Evolutionary conservation across 2,113 vertebrate species (phyloP), one percentile per base, ranked within the genome.

Genomic region (Hippolais icterina): DNA sequence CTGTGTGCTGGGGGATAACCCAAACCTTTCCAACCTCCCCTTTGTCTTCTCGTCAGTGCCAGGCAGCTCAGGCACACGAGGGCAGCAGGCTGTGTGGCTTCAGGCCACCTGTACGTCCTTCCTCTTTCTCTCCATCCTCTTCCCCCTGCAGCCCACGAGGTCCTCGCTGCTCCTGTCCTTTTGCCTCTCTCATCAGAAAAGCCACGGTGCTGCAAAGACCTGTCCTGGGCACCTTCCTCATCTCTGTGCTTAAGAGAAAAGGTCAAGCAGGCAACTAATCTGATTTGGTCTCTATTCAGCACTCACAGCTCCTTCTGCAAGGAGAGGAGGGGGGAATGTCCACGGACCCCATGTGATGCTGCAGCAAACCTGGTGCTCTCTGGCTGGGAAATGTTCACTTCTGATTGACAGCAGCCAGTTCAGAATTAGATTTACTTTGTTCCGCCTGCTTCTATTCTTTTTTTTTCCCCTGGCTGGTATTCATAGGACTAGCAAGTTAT

Each of bases 121-220:
- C 87, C 92, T 94, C 93, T 96, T 95, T 90, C 76, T 69, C 25
- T 46, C 64, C 61, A 56, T 71, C 77, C 79, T 64, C 37, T 50
- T 61, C 23, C 23, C 15, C 14, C 42, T 0, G 0, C 12, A 31
- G 42, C 71, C 78, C 47, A 24, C 0, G 0, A 85, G 66, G 35
- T 69, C 71, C 68, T n/a, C 0, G 0, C 23, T 83, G 59, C 63
- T 85, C 1, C 0, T 18, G 66, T 53, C 78, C 3, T 0, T 81
- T 70, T 87, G 16, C 18, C 10, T 63, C 47, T 47, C 31, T 85
- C 65, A 83, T 53, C 93, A 88, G 68, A 59, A 70, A 74, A 86
- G 21, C 87, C 79, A 16, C 29, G 3, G 47, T 60, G 72, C 64
- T 92, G 87, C n/a, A 19, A 91, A 60, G 85, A 83, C 76, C 59